Conservation (phyloP, 2,888 invertebrate species). For the Tipula lateralis region DNA sequence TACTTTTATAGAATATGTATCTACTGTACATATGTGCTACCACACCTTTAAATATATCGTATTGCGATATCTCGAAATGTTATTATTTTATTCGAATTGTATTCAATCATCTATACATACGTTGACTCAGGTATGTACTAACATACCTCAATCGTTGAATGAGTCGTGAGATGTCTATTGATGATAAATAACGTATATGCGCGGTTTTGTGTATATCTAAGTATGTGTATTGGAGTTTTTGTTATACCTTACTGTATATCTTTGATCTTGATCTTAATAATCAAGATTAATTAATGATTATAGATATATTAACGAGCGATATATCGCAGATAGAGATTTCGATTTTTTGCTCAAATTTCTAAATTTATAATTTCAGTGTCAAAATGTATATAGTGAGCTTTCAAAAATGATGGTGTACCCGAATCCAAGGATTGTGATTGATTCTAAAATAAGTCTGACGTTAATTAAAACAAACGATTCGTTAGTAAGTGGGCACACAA, state of each 20-base stretch:
- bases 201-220: background rate
- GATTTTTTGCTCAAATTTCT: background rate
- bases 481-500: background rate
- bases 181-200: background rate
- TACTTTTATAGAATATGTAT: background rate
- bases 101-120: background rate
- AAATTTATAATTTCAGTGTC: constrained; percentile 19
- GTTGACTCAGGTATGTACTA: background rate
- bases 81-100: background rate
- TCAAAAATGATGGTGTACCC: background rate
- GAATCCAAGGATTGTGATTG: background rate
- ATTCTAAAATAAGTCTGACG: background rate
- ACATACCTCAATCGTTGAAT: background rate
- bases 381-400: background rate
- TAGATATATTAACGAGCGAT: background rate
- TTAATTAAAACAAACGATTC: background rate
- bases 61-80: background rate
- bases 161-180: background rate
- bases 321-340: background rate
- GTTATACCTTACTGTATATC: background rate
- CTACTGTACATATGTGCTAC: background rate
- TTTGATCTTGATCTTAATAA: background rate
- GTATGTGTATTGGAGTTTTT: background rate
- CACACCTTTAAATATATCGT: background rate
- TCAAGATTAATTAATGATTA: constrained; percentile 19